Conservation (phyloP, 2,888 invertebrate species). For the Erebia ligea region DNA sequence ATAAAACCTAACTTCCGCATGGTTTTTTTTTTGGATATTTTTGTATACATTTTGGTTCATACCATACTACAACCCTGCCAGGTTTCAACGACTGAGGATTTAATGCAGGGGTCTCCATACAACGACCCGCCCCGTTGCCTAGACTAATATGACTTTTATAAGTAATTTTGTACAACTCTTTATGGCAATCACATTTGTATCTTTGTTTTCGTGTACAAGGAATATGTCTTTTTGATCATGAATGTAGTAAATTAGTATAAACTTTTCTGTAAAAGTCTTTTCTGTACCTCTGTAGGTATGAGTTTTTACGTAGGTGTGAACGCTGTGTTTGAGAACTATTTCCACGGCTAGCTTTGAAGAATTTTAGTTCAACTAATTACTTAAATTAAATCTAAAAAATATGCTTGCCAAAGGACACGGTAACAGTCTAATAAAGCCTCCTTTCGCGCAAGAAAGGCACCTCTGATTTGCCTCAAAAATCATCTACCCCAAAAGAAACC, state of each 20-base stretch:
- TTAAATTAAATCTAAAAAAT: neutral
- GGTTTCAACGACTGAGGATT: too few species aligned
- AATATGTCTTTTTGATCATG: too few species aligned
- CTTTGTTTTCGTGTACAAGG: neutral
- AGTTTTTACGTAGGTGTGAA: neutral
- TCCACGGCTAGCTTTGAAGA: neutral
- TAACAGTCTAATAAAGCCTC: neutral
- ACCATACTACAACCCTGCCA: too few species aligned
- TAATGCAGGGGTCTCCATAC: too few species aligned
- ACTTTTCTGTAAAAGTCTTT: too few species aligned
- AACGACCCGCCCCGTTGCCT: too few species aligned
- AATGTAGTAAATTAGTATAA: too few species aligned
- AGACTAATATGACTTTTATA: neutral
- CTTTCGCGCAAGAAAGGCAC: neutral
- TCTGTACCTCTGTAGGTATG: too few species aligned
- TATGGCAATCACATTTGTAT: constrained; percentile 23
- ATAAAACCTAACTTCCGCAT: too few species aligned
- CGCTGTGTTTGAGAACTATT: neutral
- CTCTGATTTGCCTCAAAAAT: neutral
- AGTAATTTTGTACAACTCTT: constrained; percentile 10
- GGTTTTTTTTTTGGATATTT: too few species aligned
- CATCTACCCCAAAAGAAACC: neutral
- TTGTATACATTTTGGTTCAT: too few species aligned
- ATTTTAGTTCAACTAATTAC: neutral
- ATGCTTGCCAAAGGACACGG: neutral